phyloP scores from a whole-genome alignment of 2,113 vertebrate genomes.

The Pogonocichla stellata region DNA sequence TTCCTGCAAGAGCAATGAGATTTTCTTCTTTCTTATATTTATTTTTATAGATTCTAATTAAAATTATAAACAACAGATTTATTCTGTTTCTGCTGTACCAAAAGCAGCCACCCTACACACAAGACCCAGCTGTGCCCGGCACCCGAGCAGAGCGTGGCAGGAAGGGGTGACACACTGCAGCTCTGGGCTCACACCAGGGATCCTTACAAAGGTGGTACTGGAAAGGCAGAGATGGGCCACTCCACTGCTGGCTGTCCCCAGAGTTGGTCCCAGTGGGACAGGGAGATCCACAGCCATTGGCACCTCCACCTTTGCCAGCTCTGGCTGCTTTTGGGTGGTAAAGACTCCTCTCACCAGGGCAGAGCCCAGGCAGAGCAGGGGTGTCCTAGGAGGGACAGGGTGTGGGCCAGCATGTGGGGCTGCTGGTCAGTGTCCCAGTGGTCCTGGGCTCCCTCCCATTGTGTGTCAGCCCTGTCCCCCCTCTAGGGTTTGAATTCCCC shows the following conservation, averaged over 20 bases:
- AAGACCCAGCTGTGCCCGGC: background rate
- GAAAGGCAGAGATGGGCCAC: background rate
- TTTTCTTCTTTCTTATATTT: background rate
- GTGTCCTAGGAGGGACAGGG: fast-evolving
- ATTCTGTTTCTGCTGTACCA: background rate
- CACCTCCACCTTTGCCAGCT: fast-evolving
- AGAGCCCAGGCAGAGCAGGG: background rate
- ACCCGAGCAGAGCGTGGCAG: fast-evolving
- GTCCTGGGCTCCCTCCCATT: background rate
- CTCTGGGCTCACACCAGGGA: background rate
- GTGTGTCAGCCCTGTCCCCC: too few species aligned
- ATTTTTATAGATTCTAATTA: background rate
- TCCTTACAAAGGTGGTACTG: background rate
- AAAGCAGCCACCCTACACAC: background rate
- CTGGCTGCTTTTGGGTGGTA: background rate
- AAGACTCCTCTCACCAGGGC: background rate
- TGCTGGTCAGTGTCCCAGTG: background rate
- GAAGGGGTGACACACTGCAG: fast-evolving
- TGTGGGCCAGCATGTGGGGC: background rate
- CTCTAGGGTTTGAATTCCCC: background rate
- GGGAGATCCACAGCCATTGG: fast-evolving
- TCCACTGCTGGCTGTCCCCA: background rate
- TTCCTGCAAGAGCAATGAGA: background rate
- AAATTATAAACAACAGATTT: background rate
- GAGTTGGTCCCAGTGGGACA: fast-evolving